phyloP scores from a whole-genome alignment of 2,888 invertebrate species.

The Anorthoa munda region DNA sequence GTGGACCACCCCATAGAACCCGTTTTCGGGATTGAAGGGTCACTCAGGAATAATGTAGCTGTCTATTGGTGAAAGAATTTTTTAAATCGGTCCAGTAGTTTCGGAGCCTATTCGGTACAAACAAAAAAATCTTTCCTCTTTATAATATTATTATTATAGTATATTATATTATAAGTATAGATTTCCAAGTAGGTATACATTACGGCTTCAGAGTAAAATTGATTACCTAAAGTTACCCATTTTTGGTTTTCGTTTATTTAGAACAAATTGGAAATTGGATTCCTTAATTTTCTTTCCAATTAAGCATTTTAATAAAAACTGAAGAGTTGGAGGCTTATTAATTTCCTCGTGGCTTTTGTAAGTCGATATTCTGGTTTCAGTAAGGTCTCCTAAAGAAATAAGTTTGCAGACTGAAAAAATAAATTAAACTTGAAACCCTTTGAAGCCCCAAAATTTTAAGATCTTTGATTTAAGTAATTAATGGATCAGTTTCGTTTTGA shows the following conservation, averaged over 20 bases:
- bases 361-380: slow-evolving; percentile 22
- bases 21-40: no score
- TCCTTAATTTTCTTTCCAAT: slow-evolving; percentile 19
- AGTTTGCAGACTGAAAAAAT: slow-evolving; percentile 4
- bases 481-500: slow-evolving; percentile 4
- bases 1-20: no score
- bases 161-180: no score
- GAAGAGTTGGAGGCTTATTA: background rate
- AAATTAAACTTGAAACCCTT: slow-evolving; percentile 19
- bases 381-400: slow-evolving; percentile 8
- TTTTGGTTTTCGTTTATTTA: slow-evolving; percentile 14
- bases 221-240: background rate
- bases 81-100: no score
- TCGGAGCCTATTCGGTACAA: no score
- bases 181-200: background rate
- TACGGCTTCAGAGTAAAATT: background rate
- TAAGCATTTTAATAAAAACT: slow-evolving; percentile 4
- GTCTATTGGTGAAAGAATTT: no score
- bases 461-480: slow-evolving; percentile 2
- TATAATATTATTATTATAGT: no score
- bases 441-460: slow-evolving; percentile 16
- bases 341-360: slow-evolving; percentile 26
- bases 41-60: no score
- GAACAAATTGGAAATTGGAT: slow-evolving; percentile 13
- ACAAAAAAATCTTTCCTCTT: no score